Base-by-base conservation (phyloP, 1,140 invertebrate species). In the Prorops nasuta region DNA sequence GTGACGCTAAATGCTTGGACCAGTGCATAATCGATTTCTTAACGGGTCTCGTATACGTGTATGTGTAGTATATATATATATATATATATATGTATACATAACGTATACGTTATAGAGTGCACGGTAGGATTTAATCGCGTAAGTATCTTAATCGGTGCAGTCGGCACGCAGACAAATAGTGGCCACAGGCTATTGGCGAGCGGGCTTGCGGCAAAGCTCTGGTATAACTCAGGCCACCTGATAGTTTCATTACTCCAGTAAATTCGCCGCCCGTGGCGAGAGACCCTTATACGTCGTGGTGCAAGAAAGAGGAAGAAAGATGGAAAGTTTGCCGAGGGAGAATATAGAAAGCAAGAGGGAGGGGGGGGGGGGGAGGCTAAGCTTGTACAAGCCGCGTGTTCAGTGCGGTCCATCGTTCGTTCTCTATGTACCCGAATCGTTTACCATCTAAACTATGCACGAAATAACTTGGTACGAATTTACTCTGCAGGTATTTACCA, bases 131-230 rank as follows among this genome's bases (percentile, higher is more conserved):
- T 67, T 62, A 66, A 66, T 66, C 61, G 59, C 43, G 53, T 63
- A 50, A 67, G 65, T 64, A 54, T 67, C 64, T 66, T 67, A 67
- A 67, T 66, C 61, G 58, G 61, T 51, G 47, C 51, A 64, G 59
- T 67, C 62, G 57, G 60, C 63, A 54, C 61, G 54, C 54, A 66
- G 61, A 67, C 63, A 67, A 67, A 67, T 67, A 64, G 63, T 62
- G 54, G 62, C 59, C 59, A 66, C 56, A 56, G 62, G 59, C 61
- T 63, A 61, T 60, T 61, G 61, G 58, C 51, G 47, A 55, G 51
- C 58, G 51, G 48, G 53, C 49, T 60, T 63, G 59, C 53, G 54
- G 58, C 57, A 60, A 64, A 63, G 60, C 60, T 60, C 49, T 44
- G 39, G 54, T 66, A 66, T 66, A 66, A 66, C 57, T 66, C 64